These are phyloP conservation scores for Catagonus wagneri DNA, from an alignment of 2,113 vertebrate genomes.

Conservation along the genomic window DNA sequence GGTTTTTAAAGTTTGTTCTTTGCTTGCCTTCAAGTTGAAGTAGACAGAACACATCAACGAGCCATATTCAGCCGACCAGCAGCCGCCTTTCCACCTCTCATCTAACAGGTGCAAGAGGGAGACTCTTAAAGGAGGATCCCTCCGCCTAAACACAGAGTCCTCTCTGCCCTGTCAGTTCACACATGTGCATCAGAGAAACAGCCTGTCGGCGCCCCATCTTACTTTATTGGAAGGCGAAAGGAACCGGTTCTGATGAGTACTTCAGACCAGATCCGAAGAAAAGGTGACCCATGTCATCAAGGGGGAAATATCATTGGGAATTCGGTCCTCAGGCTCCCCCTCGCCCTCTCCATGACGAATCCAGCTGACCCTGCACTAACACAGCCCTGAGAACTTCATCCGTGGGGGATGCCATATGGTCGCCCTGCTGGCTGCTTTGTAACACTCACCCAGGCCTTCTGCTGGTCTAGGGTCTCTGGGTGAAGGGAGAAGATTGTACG, in stretches of 20 bases:
- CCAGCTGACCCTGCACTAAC: background rate
- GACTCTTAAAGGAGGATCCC: background rate
- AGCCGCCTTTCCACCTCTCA: background rate
- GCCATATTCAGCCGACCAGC: background rate
- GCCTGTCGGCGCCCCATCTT: background rate
- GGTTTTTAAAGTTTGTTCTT: background rate
- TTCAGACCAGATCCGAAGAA: background rate
- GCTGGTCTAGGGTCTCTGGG: background rate
- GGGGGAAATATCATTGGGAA: background rate
- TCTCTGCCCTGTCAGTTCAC: background rate
- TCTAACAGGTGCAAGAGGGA: background rate
- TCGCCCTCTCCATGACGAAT: background rate
- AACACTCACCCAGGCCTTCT: background rate
- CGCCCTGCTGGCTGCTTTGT: background rate
- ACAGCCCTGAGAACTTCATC: background rate
- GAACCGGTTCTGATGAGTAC: background rate
- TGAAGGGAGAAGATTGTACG: background rate
- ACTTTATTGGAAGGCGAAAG: background rate
- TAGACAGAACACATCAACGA: background rate
- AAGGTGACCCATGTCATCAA: background rate
- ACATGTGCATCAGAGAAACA: background rate
- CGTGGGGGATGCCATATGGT: background rate
- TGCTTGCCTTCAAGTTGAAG: slow-evolving; percentile 15
- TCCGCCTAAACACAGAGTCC: background rate
- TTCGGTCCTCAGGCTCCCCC: background rate